Percentiles rank a stretch among this genome's conserved stretches.
Conservation (phyloP, 2,888 invertebrate genomes). For the Cacoxenus indagator region DNA sequence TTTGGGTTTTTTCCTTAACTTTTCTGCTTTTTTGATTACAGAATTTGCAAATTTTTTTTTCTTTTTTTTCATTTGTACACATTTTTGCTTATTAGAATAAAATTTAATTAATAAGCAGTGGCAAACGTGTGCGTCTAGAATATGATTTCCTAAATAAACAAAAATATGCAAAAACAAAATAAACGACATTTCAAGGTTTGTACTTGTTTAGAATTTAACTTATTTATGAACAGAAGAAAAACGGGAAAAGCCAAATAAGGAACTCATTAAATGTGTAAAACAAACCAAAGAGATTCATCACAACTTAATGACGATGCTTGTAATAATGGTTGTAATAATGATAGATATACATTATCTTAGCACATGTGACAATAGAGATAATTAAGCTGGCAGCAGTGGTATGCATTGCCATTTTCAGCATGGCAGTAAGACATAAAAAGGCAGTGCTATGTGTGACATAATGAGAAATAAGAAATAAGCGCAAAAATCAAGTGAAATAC, state of each 20-base stretch:
- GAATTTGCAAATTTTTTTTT: too few relatives aligned
- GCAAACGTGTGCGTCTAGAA: neutral
- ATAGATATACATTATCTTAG: neutral
- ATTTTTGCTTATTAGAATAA: neutral
- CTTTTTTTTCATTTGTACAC: neutral
- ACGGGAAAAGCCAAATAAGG: neutral
- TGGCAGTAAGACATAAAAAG: neutral
- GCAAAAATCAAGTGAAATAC: neutral
- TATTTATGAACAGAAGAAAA: neutral
- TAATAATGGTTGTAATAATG: neutral
- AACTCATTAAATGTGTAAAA: neutral
- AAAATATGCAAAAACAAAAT: neutral
- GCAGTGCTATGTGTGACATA: neutral
- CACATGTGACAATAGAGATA: constrained; percentile 29
- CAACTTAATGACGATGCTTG: neutral
- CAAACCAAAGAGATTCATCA: neutral
- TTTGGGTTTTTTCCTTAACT: too few relatives aligned
- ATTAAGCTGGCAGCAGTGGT: neutral
- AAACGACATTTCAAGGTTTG: neutral
- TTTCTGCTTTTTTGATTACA: neutral
- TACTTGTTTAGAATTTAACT: neutral
- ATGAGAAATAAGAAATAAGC: constrained; percentile 10
- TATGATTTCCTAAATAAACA: neutral
- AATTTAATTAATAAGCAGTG: neutral
- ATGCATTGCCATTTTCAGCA: neutral